Base-by-base conservation (phyloP, 2,113 vertebrate species). In the Cinclus cinclus region DNA sequence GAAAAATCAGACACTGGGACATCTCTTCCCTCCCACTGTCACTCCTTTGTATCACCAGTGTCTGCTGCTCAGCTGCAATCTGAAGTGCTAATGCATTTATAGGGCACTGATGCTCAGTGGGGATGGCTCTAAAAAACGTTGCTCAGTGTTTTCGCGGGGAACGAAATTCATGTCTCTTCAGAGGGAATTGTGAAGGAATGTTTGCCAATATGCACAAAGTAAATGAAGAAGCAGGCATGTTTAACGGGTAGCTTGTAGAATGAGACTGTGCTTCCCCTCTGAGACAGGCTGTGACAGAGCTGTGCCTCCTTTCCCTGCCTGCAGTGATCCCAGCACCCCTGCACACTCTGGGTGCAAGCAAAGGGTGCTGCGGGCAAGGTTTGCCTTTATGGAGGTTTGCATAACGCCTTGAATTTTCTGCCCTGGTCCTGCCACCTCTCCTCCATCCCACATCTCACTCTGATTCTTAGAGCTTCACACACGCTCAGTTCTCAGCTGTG, bases 31-130 rank as follows among this genome's bases (percentile, higher is more conserved):
- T 85, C 76, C 41, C 70, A 5, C 21, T 31, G 33, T 28, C 0
- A 0, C 42, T 50, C 27, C 58, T 87, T 35, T 0, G 0, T 52
- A 3, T 28, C 3, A 0, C 16, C 65, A 28, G 63, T 56, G 81
- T 42, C 71, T 83, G 85, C 81, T 70, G 71, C 73, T 75, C 69
- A 5, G 1, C 6, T 69, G 56, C 87, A 80, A 14, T 89, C 47
- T 3, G 3, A n/a, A 53, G 47, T 83, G 64, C 52, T 90, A 77
- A 92, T 73, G 53, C 12, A 5, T 92, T 75, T 91, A 55, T 50
- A 89, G 52, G 49, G 80, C 93, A 78, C 16, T 1, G 18, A 13
- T 58, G 59, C 87, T 84, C 67, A 35, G 83, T 46, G 46, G 64
- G 53, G 73, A 21, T 30, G 7, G 55, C 55, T 94, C 49, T 95